Evolutionary conservation across 53 echinoderm and acorn worm species (phyloP).

Genomic region (Stichopus horrens): DNA sequence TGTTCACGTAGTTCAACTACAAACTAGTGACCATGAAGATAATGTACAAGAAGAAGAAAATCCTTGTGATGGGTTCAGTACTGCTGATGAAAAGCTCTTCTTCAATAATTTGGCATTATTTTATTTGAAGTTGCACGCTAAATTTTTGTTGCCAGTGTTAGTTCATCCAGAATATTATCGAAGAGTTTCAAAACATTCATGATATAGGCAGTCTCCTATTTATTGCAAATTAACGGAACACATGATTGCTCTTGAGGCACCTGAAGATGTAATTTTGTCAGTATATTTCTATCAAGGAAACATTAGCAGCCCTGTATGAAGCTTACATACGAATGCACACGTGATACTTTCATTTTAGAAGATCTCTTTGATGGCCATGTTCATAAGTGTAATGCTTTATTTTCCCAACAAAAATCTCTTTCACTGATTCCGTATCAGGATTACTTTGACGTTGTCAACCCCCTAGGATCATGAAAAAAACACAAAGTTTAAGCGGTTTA

Average conservation of each 20-base stretch:
- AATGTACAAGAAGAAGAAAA: no score
- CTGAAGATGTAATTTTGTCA: constrained; percentile 36
- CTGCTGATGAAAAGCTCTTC: background rate
- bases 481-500: constrained; percentile 46
- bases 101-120: constrained; percentile 33
- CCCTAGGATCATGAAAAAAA: constrained; percentile 52
- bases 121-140: constrained; percentile 47
- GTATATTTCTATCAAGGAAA: constrained; percentile 46
- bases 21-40: no score
- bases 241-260: constrained; percentile 13
- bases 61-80: no score
- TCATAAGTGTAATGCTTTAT: no score
- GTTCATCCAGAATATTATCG: constrained; percentile 49
- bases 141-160: constrained; percentile 37
- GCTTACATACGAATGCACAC: background rate
- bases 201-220: constrained; percentile 36
- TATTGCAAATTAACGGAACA: constrained; percentile 36
- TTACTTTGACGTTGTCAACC: constrained; percentile 54
- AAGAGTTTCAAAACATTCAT: constrained; percentile 41
- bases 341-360: constrained; percentile 29
- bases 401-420: background rate
- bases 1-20: no score
- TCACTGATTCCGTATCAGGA: constrained; percentile 50
- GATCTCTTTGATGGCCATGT: no score
- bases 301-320: constrained; percentile 36